A percentile compares a stretch with the other conserved stretches of the same genome.
Conservation (phyloP, 2,113 vertebrate species). For the Willisornis vidua region DNA sequence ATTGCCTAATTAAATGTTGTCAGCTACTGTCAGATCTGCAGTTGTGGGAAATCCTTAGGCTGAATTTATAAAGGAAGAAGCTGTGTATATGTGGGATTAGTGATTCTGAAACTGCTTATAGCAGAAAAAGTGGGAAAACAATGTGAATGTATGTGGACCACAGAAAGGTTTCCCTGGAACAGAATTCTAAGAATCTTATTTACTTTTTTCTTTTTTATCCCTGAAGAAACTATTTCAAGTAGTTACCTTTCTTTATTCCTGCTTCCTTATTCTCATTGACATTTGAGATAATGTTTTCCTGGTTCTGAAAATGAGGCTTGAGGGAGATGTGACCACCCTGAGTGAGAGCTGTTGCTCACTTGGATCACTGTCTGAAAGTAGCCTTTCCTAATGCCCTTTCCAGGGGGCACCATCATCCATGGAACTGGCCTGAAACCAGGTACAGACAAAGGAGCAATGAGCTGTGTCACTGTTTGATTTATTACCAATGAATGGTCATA, state of each 20-base stretch:
- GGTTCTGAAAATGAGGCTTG: not conserved
- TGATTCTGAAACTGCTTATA: not conserved
- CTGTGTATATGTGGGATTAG: not conserved
- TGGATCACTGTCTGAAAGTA: not conserved
- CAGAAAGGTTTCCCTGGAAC: not conserved
- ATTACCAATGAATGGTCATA: no score
- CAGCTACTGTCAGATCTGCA: not conserved
- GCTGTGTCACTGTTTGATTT: not conserved
- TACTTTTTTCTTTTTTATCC: not conserved
- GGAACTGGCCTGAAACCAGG: not conserved
- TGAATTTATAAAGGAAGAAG: not conserved
- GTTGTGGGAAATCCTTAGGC: not conserved
- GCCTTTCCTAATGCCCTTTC: not conserved
- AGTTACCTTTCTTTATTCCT: not conserved
- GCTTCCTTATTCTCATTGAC: not conserved
- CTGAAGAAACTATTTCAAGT: not conserved
- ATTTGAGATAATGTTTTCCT: not conserved
- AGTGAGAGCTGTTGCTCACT: not conserved
- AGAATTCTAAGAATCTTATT: not conserved
- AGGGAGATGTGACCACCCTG: not conserved
- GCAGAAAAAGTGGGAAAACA: not conserved
- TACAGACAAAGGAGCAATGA: not conserved
- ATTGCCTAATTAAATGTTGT: not conserved
- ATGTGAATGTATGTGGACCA: fast-evolving
- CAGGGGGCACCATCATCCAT: no score